These are phyloP conservation scores for Takifugu rubripes DNA, from an alignment of 2,797 vertebrate genomes.

Conservation along the genomic window DNA sequence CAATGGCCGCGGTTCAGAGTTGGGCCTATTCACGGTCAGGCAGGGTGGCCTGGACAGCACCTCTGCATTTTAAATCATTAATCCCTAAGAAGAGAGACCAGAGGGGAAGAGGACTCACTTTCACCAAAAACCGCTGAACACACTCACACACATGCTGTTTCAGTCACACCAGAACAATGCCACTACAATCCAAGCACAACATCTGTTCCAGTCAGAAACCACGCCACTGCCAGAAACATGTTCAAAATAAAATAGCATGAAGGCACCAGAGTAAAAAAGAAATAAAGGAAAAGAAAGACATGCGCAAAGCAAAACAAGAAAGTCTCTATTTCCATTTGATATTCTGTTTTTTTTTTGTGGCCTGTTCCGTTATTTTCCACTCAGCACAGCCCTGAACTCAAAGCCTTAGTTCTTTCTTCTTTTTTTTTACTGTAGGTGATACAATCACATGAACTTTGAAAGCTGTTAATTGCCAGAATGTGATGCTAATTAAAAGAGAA, in stretches of 20 bases:
- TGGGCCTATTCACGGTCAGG: conserved; percentile 10
- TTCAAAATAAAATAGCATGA: conserved; percentile 62
- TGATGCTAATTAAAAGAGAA: conserved; percentile 59
- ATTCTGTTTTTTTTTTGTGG: conserved; percentile 69
- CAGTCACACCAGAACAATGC: conserved; percentile 67
- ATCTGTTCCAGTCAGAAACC: conserved; percentile 69
- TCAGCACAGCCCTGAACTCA: conserved; percentile 33
- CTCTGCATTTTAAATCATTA: conserved; percentile 28
- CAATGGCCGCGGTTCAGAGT: conserved; percentile 11
- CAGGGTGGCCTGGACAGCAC: conserved; percentile 44
- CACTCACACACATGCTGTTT: conserved; percentile 44
- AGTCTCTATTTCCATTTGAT: conserved; percentile 64
- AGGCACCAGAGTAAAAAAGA: conserved; percentile 59
- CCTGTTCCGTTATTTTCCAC: conserved; percentile 60
- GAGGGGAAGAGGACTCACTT: conserved; percentile 47
- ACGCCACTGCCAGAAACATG: conserved; percentile 64
- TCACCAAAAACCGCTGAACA: conserved; percentile 51
- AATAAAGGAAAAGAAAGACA: conserved; percentile 56
- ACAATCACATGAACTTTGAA: conserved; percentile 55
- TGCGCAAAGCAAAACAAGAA: conserved; percentile 61
- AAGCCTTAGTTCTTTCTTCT: conserved; percentile 20
- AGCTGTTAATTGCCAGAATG: conserved; percentile 63
- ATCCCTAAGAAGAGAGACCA: conserved; percentile 39
- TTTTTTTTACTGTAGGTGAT: conserved; percentile 37
- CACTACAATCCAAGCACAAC: conserved; percentile 71